Base-by-base conservation (phyloP, 2,888 invertebrate species). In the Synergus japonicus region DNA sequence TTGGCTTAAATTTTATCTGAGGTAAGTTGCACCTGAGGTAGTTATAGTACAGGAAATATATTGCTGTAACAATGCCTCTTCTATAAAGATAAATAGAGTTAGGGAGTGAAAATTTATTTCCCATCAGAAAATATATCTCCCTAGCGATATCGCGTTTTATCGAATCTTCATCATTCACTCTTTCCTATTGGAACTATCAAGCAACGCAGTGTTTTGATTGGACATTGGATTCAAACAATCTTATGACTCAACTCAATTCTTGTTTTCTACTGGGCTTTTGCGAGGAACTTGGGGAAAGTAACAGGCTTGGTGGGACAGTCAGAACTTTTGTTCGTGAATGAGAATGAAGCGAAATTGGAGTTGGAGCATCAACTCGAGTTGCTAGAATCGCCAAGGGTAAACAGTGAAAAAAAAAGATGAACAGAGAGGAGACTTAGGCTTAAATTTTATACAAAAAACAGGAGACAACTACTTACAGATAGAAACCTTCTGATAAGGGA, bases 171-270 rank as follows among this genome's bases (percentile, higher is more conserved):
- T 43, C n/a, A 29, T 37, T 46, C 46, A 9, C 4, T 69, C 10
- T 37, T 15, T 15, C 15, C 41, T 73, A 0, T 9, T 10, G 54
- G 15, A 49, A 73, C 54, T 58, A 58, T 58, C 54, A 73, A 58
- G 41, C 54, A 29, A 49, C 4, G n/a, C 12, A n/a, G 37, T 37
- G 22, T 10, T 37, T 37, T 54, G 73, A 73, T 73, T 73, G 73
- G 54, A 37, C 73, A 73, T 18, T 41, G 54, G 12, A 4, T 79
- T 79, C 73, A 65, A 78, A 66, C 78, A 81, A 84, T 82, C 81
- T 82, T 80, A 83, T 82, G 81, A 82, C 80, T 81, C 76, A 77
- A 80, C 78, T 84, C 81, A 77, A 81, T 73, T 77, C 76, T 77
- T 63, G 78, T 80, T 79, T 76, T 73, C 43, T 79, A 78, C 80